Conservation (phyloP, 2,888 invertebrate species). For the Abrostola triplasia region DNA sequence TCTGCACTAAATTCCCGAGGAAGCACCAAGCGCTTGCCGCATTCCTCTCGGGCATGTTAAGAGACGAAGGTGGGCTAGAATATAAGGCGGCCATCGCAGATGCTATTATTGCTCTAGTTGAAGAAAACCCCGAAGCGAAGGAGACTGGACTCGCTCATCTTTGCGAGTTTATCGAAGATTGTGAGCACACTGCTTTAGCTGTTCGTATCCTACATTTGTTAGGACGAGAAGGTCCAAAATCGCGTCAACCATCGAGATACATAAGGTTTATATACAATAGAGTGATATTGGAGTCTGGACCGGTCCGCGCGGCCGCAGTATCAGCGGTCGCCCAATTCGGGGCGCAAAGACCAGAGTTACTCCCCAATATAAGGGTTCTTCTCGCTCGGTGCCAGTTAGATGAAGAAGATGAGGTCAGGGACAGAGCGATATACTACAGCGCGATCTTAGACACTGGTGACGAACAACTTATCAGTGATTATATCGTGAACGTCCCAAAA, state of each 20-base stretch:
- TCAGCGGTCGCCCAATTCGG: slow-evolving; percentile 99
- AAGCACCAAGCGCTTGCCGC: slow-evolving; percentile 99
- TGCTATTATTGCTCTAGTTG: slow-evolving; percentile 98
- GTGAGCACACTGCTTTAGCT: slow-evolving; percentile 98
- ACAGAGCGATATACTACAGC: slow-evolving; percentile 98
- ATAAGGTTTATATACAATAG: slow-evolving; percentile 96
- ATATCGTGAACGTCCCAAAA: slow-evolving; percentile 92
- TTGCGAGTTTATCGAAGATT: slow-evolving; percentile 99
- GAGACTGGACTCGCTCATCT: slow-evolving; percentile 98
- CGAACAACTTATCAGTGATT: slow-evolving; percentile 92
- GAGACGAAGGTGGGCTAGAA: slow-evolving; percentile 98
- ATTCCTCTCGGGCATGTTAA: slow-evolving; percentile 98
- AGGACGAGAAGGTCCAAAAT: slow-evolving; percentile 98
- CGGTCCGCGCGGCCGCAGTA: slow-evolving; percentile 98
- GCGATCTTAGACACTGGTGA: slow-evolving; percentile 93
- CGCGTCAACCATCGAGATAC: slow-evolving; percentile 96
- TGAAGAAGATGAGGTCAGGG: slow-evolving; percentile 99
- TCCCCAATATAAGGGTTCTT: slow-evolving; percentile 92
- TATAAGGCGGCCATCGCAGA: slow-evolving; percentile 99
- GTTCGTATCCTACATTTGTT: slow-evolving; percentile 98
- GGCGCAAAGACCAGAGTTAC: slow-evolving; percentile 93
- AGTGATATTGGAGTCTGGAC: slow-evolving; percentile 98
- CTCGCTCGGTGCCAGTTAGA: slow-evolving; percentile 97
- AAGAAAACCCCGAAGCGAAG: slow-evolving; percentile 99
- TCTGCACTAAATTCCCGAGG: slow-evolving; percentile 98